Conservation (phyloP, 2,797 vertebrate species). For the Acestrorhynchus altus region DNA sequence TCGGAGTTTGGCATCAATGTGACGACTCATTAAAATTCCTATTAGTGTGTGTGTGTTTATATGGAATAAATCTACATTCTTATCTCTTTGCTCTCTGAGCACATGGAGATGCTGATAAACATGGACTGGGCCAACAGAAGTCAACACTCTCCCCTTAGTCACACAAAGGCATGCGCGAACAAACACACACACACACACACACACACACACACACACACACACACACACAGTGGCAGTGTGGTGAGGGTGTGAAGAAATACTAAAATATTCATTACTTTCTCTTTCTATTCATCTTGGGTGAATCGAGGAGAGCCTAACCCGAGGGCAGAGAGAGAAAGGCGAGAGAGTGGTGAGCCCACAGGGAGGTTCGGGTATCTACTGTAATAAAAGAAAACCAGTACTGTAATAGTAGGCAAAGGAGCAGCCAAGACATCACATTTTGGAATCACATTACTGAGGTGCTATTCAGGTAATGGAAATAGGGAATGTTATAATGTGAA, state of each 20-base stretch:
- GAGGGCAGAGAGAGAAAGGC: slow-evolving; percentile 31
- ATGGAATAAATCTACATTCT: slow-evolving; percentile 35
- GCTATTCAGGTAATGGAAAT: neutral
- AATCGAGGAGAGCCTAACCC: slow-evolving; percentile 32
- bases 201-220: slow-evolving; percentile 3
- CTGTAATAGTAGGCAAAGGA: slow-evolving; percentile 5
- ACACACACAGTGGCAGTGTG: slow-evolving; percentile 15
- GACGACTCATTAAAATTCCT: slow-evolving; percentile 35
- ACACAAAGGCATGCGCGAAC: no score
- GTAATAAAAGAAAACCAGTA: slow-evolving; percentile 19
- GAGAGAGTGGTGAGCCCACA: neutral
- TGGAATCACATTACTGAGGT: neutral
- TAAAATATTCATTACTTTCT: slow-evolving; percentile 69
- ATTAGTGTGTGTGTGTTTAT: slow-evolving; percentile 18
- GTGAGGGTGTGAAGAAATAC: slow-evolving; percentile 12
- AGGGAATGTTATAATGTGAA: neutral
- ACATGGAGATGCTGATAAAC: slow-evolving; percentile 32
- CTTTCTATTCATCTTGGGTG: slow-evolving; percentile 50
- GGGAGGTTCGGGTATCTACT: slow-evolving; percentile 20
- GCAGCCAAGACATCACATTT: slow-evolving; percentile 17
- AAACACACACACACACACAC: slow-evolving; percentile 24
- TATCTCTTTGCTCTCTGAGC: slow-evolving; percentile 21
- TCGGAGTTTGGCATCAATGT: slow-evolving; percentile 18
- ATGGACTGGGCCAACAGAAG: slow-evolving; percentile 12
- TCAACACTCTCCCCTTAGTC: slow-evolving; percentile 21